These are phyloP conservation scores for Oriolus oriolus DNA, from an alignment of 2,113 vertebrate genomes.

Conservation along the genomic window DNA sequence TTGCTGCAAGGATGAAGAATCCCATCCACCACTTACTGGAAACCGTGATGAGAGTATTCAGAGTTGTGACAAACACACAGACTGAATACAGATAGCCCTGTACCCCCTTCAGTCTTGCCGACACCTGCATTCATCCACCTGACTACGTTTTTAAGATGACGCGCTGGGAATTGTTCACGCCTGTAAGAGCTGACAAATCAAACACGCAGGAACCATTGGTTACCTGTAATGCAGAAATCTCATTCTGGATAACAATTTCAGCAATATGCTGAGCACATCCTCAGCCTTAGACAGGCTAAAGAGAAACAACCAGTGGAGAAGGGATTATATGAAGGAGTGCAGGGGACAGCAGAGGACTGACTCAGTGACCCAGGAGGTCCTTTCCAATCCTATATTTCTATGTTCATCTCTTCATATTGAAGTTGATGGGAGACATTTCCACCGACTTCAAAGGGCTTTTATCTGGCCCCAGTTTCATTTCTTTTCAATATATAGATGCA, in stretches of 20 bases:
- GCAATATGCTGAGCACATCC: neutral
- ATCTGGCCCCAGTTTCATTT: neutral
- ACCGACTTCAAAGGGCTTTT: constrained; percentile 10
- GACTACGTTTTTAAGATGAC: neutral
- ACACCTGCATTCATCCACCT: neutral
- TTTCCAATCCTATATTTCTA: neutral
- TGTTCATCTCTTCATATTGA: neutral
- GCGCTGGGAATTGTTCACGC: neutral
- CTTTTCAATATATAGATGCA: constrained; percentile 21
- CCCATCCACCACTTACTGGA: neutral
- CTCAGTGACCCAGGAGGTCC: neutral
- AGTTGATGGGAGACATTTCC: constrained; percentile 28
- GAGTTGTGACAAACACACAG: neutral
- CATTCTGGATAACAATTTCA: neutral
- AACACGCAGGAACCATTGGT: neutral
- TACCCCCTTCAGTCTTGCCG: neutral
- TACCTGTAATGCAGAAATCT: neutral
- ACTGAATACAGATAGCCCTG: neutral
- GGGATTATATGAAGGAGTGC: neutral
- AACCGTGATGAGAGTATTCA: neutral
- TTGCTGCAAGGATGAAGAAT: neutral
- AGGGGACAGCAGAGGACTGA: neutral
- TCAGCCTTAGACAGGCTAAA: neutral
- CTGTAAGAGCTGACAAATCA: neutral
- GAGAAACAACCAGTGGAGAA: neutral